Conservation (phyloP, 1,140 invertebrate species). For the Patella vulgata region DNA sequence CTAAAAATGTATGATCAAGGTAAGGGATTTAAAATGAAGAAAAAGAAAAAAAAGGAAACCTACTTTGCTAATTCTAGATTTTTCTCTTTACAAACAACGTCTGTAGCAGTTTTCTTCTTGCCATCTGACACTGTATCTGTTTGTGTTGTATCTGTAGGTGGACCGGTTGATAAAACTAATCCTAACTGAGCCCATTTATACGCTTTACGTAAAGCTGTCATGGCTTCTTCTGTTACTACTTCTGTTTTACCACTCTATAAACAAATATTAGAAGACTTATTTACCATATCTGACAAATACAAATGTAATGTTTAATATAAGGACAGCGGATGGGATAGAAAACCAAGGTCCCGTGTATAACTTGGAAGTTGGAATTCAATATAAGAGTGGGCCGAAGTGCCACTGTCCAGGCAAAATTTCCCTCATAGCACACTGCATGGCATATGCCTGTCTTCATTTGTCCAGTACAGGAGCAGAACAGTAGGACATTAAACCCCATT, state of each 20-base stretch:
- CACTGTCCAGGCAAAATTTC: too few species aligned
- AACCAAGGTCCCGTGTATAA: too few species aligned
- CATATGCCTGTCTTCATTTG: too few species aligned
- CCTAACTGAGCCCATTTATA: conserved; percentile 66
- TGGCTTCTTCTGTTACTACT: conserved; percentile 62
- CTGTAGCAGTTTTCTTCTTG: conserved; percentile 60
- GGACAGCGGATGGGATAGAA: too few species aligned
- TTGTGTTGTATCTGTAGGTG: conserved; percentile 54
- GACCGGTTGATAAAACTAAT: conserved; percentile 62
- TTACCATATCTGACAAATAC: conserved; percentile 9
- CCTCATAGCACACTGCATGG: too few species aligned
- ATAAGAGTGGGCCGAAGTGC: too few species aligned
- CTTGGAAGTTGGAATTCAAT: too few species aligned
- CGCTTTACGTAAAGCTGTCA: conserved; percentile 59
- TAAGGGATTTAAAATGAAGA: too few species aligned
- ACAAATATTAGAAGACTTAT: conserved; percentile 2
- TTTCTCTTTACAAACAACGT: conserved; percentile 63
- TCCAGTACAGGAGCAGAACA: too few species aligned
- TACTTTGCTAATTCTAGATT: conserved; percentile 64
- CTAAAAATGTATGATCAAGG: too few species aligned
- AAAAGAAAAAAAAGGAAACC: too few species aligned
- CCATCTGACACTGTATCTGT: conserved; percentile 44
- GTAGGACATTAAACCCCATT: too few species aligned
- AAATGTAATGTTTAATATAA: neutral
- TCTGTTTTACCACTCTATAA: conserved; percentile 55